Conservation (phyloP, 2,888 invertebrate species). For the Synanthedon andrenaeformis region DNA sequence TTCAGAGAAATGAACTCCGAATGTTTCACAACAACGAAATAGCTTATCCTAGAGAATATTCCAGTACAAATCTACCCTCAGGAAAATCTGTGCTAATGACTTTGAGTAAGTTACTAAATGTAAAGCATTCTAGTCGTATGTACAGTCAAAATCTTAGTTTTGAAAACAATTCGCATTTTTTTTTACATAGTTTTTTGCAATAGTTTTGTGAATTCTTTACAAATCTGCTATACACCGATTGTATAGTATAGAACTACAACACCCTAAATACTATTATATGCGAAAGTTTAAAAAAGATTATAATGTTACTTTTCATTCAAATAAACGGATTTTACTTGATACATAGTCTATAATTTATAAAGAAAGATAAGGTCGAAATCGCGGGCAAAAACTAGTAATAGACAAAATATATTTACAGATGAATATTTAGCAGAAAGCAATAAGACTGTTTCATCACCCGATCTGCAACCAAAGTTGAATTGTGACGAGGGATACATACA, state of each 20-base stretch:
- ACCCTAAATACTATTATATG: too few species aligned
- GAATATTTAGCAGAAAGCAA: slow-evolving; percentile 53
- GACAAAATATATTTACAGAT: slow-evolving; percentile 22
- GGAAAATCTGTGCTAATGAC: slow-evolving; percentile 33
- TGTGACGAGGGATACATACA: slow-evolving; percentile 69
- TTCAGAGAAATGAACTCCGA: slow-evolving; percentile 53
- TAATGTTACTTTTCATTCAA: too few species aligned
- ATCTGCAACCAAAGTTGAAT: slow-evolving; percentile 52
- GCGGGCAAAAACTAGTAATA: too few species aligned
- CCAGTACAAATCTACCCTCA: slow-evolving; percentile 17
- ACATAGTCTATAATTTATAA: too few species aligned
- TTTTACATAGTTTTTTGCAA: too few species aligned
- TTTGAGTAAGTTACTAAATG: slow-evolving; percentile 30
- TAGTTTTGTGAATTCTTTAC: too few species aligned
- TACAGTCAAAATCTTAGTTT: background rate
- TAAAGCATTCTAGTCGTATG: background rate
- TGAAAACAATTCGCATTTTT: background rate
- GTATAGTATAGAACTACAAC: too few species aligned
- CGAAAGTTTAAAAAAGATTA: too few species aligned
- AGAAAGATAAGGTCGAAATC: too few species aligned
- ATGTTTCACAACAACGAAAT: slow-evolving; percentile 59
- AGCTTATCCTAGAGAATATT: slow-evolving; percentile 28
- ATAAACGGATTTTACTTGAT: too few species aligned
- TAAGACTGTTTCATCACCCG: slow-evolving; percentile 32
- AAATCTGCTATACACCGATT: too few species aligned